Percentiles rank a stretch among this genome's conserved stretches.
Evolutionary conservation across 2,113 vertebrate species (phyloP).

Genomic region (Centropus unirufus): DNA sequence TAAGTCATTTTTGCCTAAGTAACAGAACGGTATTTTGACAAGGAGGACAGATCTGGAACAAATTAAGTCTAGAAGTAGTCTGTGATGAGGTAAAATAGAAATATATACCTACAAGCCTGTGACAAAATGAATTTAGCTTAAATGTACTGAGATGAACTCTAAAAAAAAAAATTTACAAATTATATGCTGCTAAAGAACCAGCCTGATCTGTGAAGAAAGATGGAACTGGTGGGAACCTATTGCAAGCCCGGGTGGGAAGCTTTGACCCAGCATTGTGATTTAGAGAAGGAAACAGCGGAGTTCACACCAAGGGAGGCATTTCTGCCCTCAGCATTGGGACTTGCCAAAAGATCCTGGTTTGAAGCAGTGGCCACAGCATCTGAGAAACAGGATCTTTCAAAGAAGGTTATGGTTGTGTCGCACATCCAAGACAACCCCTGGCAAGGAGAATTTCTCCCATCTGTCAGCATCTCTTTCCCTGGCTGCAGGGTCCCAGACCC

Average conservation of each 20-base stretch:
- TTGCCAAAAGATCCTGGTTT: background rate
- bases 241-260: background rate
- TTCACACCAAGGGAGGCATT: background rate
- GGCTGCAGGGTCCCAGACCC: background rate
- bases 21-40: background rate
- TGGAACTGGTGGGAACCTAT: background rate
- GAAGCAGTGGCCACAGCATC: too few species aligned
- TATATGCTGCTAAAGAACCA: background rate
- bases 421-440: too few species aligned
- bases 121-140: background rate
- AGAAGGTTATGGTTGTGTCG: background rate
- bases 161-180: background rate
- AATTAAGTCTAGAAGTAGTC: background rate
- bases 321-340: too few species aligned
- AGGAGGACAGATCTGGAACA: background rate
- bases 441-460: background rate
- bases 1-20: background rate
- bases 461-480: background rate
- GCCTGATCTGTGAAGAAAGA: background rate
- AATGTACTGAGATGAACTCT: background rate
- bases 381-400: background rate
- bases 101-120: background rate
- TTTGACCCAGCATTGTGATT: background rate
- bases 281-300: background rate
- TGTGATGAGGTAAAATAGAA: background rate